These are phyloP conservation scores for Dasypolia templi DNA, from an alignment of 2,888 invertebrate genomes.

Conservation along the genomic window DNA sequence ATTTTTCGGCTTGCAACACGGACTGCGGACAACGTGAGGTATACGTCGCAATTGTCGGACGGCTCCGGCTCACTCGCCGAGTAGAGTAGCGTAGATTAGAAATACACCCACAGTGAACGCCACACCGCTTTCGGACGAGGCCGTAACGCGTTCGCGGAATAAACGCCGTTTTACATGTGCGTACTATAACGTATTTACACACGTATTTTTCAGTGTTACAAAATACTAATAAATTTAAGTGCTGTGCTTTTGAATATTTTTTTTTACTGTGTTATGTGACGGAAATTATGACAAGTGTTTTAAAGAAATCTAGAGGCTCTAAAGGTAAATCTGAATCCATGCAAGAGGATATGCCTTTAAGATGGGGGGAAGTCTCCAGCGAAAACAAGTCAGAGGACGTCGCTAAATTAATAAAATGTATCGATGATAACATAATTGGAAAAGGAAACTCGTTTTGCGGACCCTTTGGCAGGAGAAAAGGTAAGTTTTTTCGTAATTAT, in stretches of 20 bases:
- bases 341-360: slow-evolving; percentile 87
- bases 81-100: slow-evolving; percentile 49
- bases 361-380: slow-evolving; percentile 82
- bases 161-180: slow-evolving; percentile 61
- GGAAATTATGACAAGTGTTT: slow-evolving; percentile 87
- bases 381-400: slow-evolving; percentile 92
- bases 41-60: slow-evolving; percentile 59
- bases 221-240: slow-evolving; percentile 60
- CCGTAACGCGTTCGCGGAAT: slow-evolving; percentile 50
- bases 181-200: slow-evolving; percentile 57
- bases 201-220: slow-evolving; percentile 51
- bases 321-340: slow-evolving; percentile 89
- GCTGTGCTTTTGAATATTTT: slow-evolving; percentile 55
- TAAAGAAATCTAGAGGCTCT: slow-evolving; percentile 87
- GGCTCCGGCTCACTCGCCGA: slow-evolving; percentile 52
- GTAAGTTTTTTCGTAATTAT: slow-evolving; percentile 83
- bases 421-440: slow-evolving; percentile 95
- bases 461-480: slow-evolving; percentile 95
- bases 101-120: slow-evolving; percentile 52
- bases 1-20: slow-evolving; percentile 58
- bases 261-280: slow-evolving; percentile 82
- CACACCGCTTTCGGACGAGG: slow-evolving; percentile 41
- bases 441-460: slow-evolving; percentile 95
- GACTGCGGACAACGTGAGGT: slow-evolving; percentile 64
- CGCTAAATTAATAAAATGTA: slow-evolving; percentile 93